Evolutionary conservation across 2,797 vertebrate species (phyloP), one percentile per base, ranked within the genome.

Genomic region (Poeciliopsis presidionis): DNA sequence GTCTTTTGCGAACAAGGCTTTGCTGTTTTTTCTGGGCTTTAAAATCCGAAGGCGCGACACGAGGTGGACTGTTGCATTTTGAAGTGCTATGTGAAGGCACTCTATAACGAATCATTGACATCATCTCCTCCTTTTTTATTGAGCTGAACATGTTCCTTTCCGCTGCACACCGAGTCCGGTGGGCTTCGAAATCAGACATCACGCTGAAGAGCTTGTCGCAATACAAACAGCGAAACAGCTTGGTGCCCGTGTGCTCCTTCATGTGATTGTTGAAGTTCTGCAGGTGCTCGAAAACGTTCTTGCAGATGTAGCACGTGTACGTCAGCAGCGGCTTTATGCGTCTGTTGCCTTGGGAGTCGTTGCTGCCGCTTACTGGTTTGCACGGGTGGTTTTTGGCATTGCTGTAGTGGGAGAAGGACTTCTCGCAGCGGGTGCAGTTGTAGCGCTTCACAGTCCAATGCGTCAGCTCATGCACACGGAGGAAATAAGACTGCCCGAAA

Each of bases 361-460:
- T 81, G 1, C 45, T 5, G 22, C 83, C 72, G 43, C 13, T 79
- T 9, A 73, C 59, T 1, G 90, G 94, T 39, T 84, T 76, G 9
- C 95, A 96, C 0, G 89, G 87, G 83, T 96, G 96, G 30, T 93
- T 94, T 83, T 94, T 95, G 18, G 96, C 93, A 4, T 95, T 95
- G 63, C 94, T 94, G 0, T 95, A 94, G 76, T 96, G 95, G 43
- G 93, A 92, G 90, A 96, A 96, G 0, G 95, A 94, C 7, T 95
- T 95, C 11, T 93, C 90, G 53, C 96, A 96, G 41, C 91, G 82
- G 0, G 93, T 93, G 87, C 96, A 96, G 51, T 94, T 92, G 83
- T 95, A 96, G 5, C 95, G 95, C 80, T 95, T 96, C 79, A 96
- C 91, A 2, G 95, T 93, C 95, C 95, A 96, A 86, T 96, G 96